phyloP scores from a whole-genome alignment of 2,113 vertebrate genomes.

The Colinus virginianus region DNA sequence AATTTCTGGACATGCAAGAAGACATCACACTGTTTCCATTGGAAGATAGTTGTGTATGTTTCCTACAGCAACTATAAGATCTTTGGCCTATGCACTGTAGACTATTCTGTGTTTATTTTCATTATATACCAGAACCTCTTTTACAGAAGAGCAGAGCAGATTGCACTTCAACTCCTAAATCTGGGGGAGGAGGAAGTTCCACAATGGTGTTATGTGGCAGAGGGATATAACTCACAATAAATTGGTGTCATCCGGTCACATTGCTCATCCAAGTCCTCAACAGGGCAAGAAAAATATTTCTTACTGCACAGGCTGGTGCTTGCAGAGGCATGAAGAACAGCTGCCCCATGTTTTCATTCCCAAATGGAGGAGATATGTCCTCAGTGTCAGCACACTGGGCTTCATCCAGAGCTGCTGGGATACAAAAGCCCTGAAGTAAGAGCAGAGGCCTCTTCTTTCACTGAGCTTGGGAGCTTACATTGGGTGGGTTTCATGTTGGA shows the following conservation, averaged over 20 bases:
- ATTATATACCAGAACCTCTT: neutral
- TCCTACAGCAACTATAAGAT: constrained; percentile 43
- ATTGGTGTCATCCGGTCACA: neutral
- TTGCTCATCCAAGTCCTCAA: neutral
- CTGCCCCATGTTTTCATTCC: accelerated
- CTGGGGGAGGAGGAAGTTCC: accelerated
- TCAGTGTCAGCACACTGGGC: neutral
- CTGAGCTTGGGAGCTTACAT: neutral
- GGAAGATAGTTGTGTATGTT: constrained; percentile 44
- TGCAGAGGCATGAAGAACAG: neutral
- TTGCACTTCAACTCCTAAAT: neutral
- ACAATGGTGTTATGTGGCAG: neutral
- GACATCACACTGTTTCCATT: constrained; percentile 54
- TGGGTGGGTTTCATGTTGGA: neutral
- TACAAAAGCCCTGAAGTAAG: neutral
- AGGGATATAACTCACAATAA: neutral
- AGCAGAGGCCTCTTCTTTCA: neutral
- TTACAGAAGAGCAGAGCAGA: neutral
- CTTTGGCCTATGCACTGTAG: constrained; percentile 31
- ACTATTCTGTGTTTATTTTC: constrained; percentile 35
- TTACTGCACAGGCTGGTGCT: neutral
- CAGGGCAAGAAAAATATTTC: neutral
- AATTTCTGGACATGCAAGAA: constrained; percentile 52
- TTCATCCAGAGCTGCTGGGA: neutral
- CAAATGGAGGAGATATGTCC: neutral